Conservation (phyloP, 2,797 vertebrate genomes). For the Danio aesculapii region DNA sequence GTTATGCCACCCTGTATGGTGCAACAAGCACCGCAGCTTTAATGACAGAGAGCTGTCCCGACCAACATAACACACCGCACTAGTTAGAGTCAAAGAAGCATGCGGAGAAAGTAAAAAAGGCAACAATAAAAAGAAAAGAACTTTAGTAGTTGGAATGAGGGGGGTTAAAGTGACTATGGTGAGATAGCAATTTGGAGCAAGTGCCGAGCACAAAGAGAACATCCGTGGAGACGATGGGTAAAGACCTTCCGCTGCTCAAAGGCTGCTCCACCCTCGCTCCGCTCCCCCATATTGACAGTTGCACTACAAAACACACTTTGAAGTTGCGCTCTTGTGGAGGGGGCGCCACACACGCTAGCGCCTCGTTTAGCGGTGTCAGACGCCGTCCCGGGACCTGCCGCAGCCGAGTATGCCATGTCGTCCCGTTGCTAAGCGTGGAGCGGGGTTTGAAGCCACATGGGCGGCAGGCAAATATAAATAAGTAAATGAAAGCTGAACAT, state of each 20-base stretch:
- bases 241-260: conserved; percentile 81
- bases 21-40: conserved; percentile 51
- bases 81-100: conserved; percentile 76
- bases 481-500: conserved; percentile 73
- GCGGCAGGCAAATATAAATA: conserved; percentile 72
- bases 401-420: conserved; percentile 66
- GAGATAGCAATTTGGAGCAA: conserved; percentile 79
- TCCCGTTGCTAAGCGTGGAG: conserved; percentile 55
- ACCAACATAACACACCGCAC: conserved; percentile 66
- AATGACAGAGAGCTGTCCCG: conserved; percentile 61
- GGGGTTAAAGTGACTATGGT: conserved; percentile 47
- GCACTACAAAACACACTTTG: conserved; percentile 83
- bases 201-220: conserved; percentile 76
- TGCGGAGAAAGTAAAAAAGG: conserved; percentile 70
- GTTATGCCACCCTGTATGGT: conserved; percentile 67
- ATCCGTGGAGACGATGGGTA: conserved; percentile 74
- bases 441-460: conserved; percentile 71
- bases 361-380: conserved; percentile 78
- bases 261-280: conserved; percentile 77
- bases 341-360: conserved; percentile 69
- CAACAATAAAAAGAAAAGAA: conserved; percentile 69
- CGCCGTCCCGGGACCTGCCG: conserved; percentile 76
- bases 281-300: conserved; percentile 82
- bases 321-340: conserved; percentile 72
- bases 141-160: conserved; percentile 60